Percentiles rank a stretch among this genome's conserved stretches.
phyloP scores from a whole-genome alignment of 2,113 vertebrate species.

The Struthio camelus region DNA sequence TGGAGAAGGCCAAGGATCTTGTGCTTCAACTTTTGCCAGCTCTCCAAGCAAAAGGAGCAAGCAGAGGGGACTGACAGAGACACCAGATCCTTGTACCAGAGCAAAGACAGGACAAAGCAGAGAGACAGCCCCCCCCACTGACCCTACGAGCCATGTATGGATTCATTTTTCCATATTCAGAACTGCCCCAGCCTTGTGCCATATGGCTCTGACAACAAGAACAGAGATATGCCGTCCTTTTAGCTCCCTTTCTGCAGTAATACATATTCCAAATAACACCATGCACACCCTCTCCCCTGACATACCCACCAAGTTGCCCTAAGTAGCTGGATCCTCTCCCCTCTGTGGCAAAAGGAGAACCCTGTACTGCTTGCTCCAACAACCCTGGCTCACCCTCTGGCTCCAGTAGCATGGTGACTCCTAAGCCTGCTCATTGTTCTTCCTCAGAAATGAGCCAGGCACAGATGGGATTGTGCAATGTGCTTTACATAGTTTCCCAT shows the following conservation, averaged over 20 bases:
- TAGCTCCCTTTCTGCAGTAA: not conserved
- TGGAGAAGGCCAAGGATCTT: not conserved
- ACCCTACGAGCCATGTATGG: not conserved
- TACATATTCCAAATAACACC: not conserved
- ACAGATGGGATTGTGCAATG: fast-evolving
- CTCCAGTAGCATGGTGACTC: not conserved
- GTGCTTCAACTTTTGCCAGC: not conserved
- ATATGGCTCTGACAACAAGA: not conserved
- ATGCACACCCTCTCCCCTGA: not conserved
- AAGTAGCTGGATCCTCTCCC: not conserved
- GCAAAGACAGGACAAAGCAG: not conserved
- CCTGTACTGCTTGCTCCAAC: not conserved
- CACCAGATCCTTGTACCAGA: not conserved
- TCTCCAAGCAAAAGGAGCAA: not conserved
- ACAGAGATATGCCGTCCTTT: not conserved
- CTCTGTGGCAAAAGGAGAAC: not conserved
- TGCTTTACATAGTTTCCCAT: not conserved
- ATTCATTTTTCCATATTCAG: not conserved
- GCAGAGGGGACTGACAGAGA: not conserved
- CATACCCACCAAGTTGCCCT: not conserved
- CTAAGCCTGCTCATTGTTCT: not conserved
- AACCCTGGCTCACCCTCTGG: not conserved
- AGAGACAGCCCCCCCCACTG: not conserved
- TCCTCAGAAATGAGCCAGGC: not conserved
- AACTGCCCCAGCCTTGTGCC: not conserved